A percentile compares a stretch with the other conserved stretches of the same genome.
phyloP scores from a whole-genome alignment of 2,888 invertebrate genomes.

The Torymus aiolomorphi region DNA sequence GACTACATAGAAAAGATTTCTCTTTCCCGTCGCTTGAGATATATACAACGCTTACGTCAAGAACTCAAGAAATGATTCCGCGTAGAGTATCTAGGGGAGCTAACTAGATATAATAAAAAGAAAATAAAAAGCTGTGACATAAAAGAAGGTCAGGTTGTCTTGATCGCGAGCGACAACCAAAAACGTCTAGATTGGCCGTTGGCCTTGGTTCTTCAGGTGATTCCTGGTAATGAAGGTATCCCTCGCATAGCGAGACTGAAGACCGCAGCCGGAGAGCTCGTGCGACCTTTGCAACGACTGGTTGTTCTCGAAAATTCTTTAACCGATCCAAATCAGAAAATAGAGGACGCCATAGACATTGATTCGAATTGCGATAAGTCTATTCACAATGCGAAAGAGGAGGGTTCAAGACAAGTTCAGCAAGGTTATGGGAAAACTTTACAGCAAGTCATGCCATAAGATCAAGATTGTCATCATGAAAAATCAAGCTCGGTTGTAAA shows the following conservation, averaged over 20 bases:
- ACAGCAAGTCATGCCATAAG: too few species aligned
- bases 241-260: not conserved
- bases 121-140: not conserved
- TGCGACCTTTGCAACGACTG: not conserved
- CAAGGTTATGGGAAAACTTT: too few species aligned
- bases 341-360: too few species aligned
- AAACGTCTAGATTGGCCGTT: not conserved
- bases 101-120: not conserved
- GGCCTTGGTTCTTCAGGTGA: not conserved
- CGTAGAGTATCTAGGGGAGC: not conserved
- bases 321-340: too few species aligned
- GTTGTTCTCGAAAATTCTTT: too few species aligned
- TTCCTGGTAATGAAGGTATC: not conserved
- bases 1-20: not conserved
- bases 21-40: not conserved
- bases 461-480: too few species aligned
- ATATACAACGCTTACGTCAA: not conserved
- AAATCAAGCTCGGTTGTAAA: too few species aligned
- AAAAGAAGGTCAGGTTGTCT: not conserved
- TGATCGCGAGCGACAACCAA: not conserved
- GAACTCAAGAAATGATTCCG: not conserved
- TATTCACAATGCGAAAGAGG: too few species aligned
- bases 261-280: not conserved
- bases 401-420: too few species aligned
- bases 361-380: too few species aligned